Base-by-base conservation (phyloP, 2,888 invertebrate genomes). In the Tholera decimalis region DNA sequence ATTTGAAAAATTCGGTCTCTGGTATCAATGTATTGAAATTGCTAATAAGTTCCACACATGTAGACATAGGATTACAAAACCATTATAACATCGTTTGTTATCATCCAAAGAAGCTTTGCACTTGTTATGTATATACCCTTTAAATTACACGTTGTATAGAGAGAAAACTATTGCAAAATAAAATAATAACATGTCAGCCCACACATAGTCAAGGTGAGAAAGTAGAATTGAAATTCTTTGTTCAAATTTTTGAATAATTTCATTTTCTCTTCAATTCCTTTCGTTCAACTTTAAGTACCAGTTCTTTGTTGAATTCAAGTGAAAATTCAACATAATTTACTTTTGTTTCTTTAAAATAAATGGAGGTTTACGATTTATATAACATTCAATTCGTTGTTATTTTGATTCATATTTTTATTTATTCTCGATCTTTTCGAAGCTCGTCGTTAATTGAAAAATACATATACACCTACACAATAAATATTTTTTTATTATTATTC, bases 161-260 rank as follows among this genome's bases (percentile, higher is more conserved):
- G 9, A 46, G n/a, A 22, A n/a, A 46, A 5, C 9, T 9, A n/a
- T 4, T 26, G 6, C 1, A 49, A 18, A 53, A 22, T 11, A 26
- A 59, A 46, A 46, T 46, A 46, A 57, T 44, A 20, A 13, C 9
- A 18, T 18, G 8, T 13, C n/a, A 37, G 39, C 26, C 15, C 37
- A 46, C 26, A 18, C 7, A 22, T 3, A 20, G 7, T 26, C 43
- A 43, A 39, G 20, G 20, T 28, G 18, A 18, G 35, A 54, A 44
- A 41, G n/a, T 46, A 20, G 57, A 69, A 54, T 37, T 60, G n/a
- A 54, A 57, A 54, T 57, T 70, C 3, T 15, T 7, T 55, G 18
- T 44, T 28, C 13, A 9, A 35, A n/a, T 28, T 65, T 15, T 22
- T 8, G 1, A 39, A 51, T 26, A 7, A 30, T 15, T 39, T 24